Conservation (phyloP, 2,888 invertebrate species). For the Pristionchus exspectatus region DNA sequence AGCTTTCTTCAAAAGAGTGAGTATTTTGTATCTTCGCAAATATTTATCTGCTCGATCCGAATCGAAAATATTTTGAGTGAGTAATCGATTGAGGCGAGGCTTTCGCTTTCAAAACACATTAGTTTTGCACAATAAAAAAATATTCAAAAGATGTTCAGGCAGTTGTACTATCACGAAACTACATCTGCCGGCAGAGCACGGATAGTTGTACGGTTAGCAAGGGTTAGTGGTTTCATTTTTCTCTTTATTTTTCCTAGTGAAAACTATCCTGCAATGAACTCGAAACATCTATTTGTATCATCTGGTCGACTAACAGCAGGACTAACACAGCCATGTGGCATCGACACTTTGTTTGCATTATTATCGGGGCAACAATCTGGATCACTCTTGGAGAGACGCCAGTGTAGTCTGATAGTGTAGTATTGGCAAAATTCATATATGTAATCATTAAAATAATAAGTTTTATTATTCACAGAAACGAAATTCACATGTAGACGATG, state of each 20-base stretch:
- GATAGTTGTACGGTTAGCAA: background rate
- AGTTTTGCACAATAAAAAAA: background rate
- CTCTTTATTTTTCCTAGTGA: background rate
- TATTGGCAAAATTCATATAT: no score
- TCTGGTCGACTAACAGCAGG: no score
- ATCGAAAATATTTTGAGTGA: no score
- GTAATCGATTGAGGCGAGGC: background rate
- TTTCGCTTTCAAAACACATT: background rate
- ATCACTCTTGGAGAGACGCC: no score
- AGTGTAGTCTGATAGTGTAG: background rate
- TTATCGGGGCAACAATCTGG: background rate
- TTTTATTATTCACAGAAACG: background rate
- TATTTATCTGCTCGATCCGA: background rate
- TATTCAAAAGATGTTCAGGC: background rate
- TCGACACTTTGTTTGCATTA: no score
- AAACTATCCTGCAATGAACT: no score
- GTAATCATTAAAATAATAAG: no score
- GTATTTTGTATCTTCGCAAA: background rate
- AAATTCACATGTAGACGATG: background rate
- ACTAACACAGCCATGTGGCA: background rate
- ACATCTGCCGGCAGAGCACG: conserved; percentile 25
- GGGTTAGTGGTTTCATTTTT: background rate
- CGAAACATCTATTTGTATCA: no score
- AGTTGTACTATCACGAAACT: background rate
- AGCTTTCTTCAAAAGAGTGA: conserved; percentile 16